Conservation (phyloP, 30 jellyfish, hydroid and myxozoan genomes). For the Phacellophora camtschatica region DNA sequence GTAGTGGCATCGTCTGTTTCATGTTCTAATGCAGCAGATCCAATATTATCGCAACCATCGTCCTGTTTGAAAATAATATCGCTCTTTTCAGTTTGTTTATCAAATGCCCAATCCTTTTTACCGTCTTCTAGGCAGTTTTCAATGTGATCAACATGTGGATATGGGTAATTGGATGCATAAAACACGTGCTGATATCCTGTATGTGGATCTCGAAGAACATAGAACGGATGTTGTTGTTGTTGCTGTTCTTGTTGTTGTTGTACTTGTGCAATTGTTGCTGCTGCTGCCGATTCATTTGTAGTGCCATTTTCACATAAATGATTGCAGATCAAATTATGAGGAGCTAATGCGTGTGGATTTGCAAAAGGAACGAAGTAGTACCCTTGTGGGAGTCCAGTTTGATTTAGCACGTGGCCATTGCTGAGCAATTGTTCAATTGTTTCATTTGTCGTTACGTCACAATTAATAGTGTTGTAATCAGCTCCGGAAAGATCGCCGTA, state of each 20-base stretch:
- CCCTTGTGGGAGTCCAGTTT: conserved; percentile 43
- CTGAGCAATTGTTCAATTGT: not conserved
- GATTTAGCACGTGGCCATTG: not conserved
- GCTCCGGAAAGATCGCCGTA: not conserved
- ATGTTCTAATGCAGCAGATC: too few relatives aligned
- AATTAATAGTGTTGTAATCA: not conserved
- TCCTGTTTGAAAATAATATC: too few relatives aligned
- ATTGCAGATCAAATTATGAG: not conserved
- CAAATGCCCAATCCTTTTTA: too few relatives aligned
- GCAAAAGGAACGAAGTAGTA: conserved; percentile 52
- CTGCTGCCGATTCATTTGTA: too few relatives aligned
- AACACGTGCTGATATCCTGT: conserved; percentile 43
- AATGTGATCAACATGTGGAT: not conserved
- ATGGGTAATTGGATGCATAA: conserved; percentile 7
- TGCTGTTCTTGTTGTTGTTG: conserved; percentile 19
- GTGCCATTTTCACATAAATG: not conserved
- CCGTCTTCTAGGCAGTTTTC: too few relatives aligned
- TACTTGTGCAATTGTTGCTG: not conserved
- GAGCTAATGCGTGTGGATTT: not conserved
- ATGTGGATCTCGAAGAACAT: conserved; percentile 40
- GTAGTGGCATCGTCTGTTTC: too few relatives aligned
- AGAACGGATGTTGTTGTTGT: conserved; percentile 26
- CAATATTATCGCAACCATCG: too few relatives aligned
- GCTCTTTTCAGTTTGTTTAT: too few relatives aligned
- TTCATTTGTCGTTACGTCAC: not conserved